Evolutionary conservation across 1,140 invertebrate species (phyloP).

Genomic region (Drosophila melanogaster): DNA sequence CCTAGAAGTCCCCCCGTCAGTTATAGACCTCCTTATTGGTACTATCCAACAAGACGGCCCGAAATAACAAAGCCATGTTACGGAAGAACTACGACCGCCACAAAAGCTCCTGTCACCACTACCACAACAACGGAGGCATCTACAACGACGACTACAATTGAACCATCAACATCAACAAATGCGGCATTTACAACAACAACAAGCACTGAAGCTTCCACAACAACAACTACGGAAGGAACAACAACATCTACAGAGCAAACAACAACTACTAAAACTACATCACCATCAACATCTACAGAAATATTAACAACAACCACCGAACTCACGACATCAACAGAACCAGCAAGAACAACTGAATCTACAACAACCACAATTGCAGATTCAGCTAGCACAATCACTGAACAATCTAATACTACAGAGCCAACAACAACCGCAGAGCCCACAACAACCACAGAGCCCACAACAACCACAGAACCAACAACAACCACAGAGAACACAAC

Average conservation of each 20-base stretch:
- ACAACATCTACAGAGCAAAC: background rate
- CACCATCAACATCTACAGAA: background rate
- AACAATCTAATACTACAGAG: background rate
- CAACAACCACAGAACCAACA: background rate
- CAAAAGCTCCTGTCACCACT: background rate
- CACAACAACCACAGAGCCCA: background rate
- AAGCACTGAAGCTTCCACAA: background rate
- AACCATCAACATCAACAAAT: background rate
- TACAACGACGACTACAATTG: background rate
- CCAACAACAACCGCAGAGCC: background rate
- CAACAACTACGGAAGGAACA: background rate
- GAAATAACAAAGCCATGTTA: slow-evolving; percentile 3
- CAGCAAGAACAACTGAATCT: background rate
- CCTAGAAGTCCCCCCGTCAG: slow-evolving; percentile 3
- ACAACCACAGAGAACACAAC: background rate
- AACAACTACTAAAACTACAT: slow-evolving; percentile 5
- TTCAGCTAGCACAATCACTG: background rate
- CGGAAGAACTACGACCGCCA: background rate
- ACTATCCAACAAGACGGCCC: slow-evolving; percentile 3
- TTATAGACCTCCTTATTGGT: slow-evolving; percentile 14
- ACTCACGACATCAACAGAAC: background rate
- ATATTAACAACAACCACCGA: background rate
- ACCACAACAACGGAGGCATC: background rate
- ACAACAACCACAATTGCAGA: background rate
- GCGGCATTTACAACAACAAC: background rate